These are phyloP conservation scores for Crocuta crocuta DNA, from an alignment of 2,113 vertebrate genomes.

Conservation along the genomic window DNA sequence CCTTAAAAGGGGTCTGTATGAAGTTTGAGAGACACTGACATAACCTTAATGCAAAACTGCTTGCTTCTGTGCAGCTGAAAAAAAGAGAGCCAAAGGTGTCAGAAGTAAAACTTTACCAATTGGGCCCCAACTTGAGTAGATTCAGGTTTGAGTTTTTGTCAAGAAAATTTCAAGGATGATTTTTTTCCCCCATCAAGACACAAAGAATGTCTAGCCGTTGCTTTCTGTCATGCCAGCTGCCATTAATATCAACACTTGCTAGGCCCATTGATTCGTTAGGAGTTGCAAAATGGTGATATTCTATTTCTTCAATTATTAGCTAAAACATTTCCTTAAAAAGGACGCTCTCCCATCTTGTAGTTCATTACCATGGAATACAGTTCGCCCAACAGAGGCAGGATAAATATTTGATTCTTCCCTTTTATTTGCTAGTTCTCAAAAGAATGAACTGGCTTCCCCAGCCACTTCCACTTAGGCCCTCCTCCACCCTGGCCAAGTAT, in stretches of 20 bases:
- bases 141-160: conserved; percentile 33
- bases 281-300: conserved; percentile 29
- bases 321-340: conserved; percentile 26
- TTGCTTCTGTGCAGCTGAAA: not conserved
- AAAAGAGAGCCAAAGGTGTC: not conserved
- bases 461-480: not conserved
- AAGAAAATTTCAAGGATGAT: conserved; percentile 24
- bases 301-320: conserved; percentile 29
- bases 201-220: not conserved
- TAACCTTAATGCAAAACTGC: not conserved
- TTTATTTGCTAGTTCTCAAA: conserved; percentile 29
- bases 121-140: not conserved
- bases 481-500: not conserved
- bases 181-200: not conserved
- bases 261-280: not conserved
- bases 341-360: not conserved
- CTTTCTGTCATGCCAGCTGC: not conserved
- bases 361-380: conserved; percentile 2
- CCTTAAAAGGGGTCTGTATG: not conserved
- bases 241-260: not conserved
- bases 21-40: not conserved
- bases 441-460: conserved; percentile 29
- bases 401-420: conserved; percentile 35
- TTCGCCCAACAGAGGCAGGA: conserved; percentile 4
- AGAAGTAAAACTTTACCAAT: not conserved